Conservation (phyloP, 2,888 invertebrate genomes). For the Pyrochroa serraticornis region DNA sequence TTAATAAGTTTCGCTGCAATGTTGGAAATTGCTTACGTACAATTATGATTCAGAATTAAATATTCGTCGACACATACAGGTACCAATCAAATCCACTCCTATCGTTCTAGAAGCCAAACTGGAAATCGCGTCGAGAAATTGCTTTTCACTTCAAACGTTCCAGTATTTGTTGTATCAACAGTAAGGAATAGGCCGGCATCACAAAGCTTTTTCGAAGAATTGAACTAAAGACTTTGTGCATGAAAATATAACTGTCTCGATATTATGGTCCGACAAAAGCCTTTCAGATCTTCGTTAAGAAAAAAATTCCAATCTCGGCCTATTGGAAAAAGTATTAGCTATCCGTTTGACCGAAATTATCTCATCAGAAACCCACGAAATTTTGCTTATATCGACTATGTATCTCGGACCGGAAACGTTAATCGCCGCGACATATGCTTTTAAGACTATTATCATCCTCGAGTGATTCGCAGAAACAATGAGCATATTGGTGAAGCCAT, state of each 20-base stretch:
- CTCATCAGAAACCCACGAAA: constrained; percentile 1
- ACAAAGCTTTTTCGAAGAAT: constrained; percentile 9
- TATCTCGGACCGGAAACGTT: too few species aligned
- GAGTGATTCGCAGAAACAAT: too few species aligned
- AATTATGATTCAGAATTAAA: too few species aligned
- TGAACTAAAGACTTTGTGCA: constrained; percentile 18
- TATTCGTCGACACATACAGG: too few species aligned
- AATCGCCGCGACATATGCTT: too few species aligned
- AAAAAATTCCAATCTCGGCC: constrained; percentile 4
- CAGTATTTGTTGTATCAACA: constrained; percentile 21
- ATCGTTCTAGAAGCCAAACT: constrained; percentile 7
- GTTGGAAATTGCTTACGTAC: too few species aligned
- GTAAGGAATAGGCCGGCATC: constrained; percentile 8
- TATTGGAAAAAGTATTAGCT: constrained; percentile 11
- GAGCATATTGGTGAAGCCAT: too few species aligned
- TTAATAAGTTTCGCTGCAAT: too few species aligned
- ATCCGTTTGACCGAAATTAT: constrained; percentile 6
- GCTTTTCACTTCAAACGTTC: constrained; percentile 22
- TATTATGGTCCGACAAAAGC: constrained; percentile 17
- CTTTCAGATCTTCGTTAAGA: constrained; percentile 11
- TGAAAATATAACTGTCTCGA: constrained; percentile 24
- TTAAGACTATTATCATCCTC: too few species aligned
- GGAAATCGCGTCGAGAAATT: constrained; percentile 20
- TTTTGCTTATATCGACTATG: not conserved
- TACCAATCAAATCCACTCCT: too few species aligned